Conservation (phyloP, 2,888 invertebrate genomes). For the Anthophora plumipes region DNA sequence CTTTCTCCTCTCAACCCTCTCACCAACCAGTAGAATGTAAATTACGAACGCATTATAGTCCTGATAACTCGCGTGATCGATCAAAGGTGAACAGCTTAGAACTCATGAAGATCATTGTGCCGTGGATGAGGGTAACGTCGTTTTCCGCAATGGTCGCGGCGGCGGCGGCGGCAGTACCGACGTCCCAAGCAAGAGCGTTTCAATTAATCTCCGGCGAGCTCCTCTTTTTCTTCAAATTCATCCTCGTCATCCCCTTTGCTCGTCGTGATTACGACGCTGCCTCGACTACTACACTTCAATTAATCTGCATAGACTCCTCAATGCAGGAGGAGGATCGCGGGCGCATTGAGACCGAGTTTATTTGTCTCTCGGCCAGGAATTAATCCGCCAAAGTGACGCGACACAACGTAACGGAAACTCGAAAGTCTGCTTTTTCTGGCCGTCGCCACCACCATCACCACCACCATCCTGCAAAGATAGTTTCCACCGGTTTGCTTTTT, state of each 20-base stretch:
- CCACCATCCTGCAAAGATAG: conserved; percentile 3
- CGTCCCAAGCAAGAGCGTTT: conserved; percentile 29
- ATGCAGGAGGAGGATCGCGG: conserved; percentile 45
- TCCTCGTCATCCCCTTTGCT: conserved; percentile 51
- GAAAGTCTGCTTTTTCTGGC: conserved; percentile 33
- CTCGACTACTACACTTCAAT: conserved; percentile 56
- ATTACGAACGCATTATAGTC: not conserved
- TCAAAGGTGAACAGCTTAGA: conserved; percentile 7
- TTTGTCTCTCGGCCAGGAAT: conserved; percentile 56
- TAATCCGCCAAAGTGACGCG: conserved; percentile 62
- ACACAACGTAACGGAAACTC: conserved; percentile 25
- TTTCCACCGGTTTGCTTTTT: conserved; percentile 11
- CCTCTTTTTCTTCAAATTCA: conserved; percentile 50
- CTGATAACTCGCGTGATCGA: conserved; percentile 4
- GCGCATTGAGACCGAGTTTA: conserved; percentile 52
- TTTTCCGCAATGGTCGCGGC: conserved; percentile 22
- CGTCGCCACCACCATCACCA: not conserved
- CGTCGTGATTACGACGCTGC: conserved; percentile 53
- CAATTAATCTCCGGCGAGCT: conserved; percentile 52
- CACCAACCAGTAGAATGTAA: not conserved
- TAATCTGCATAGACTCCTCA: conserved; percentile 59
- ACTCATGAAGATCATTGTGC: not conserved
- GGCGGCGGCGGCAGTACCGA: conserved; percentile 7
- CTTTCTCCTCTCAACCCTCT: not conserved
- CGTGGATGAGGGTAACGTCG: conserved; percentile 10